These are phyloP conservation scores for Lumbricus terrestris DNA, from an alignment of 2,888 invertebrate species.

Conservation along the genomic window DNA sequence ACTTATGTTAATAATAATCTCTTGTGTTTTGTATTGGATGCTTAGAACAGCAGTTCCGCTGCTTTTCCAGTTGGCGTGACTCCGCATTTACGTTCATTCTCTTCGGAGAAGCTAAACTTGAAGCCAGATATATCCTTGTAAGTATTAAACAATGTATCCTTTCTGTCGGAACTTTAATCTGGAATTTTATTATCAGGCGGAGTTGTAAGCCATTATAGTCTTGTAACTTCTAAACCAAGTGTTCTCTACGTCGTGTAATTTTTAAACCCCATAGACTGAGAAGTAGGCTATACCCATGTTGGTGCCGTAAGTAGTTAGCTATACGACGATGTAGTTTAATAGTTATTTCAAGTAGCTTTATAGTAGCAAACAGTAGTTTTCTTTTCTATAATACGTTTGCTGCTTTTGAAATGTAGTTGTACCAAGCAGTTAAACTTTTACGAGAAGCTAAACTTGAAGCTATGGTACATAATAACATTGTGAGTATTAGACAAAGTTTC, in stretches of 20 bases:
- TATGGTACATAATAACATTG: no score
- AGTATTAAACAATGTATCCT: background rate
- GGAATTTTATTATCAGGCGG: background rate
- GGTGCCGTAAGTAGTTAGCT: no score
- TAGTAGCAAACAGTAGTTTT: no score
- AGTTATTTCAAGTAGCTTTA: no score
- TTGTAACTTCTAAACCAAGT: background rate
- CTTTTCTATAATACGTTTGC: no score
- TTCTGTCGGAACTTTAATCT: background rate
- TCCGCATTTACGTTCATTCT: slow-evolving; percentile 21
- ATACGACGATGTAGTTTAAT: no score
- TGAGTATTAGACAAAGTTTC: no score
- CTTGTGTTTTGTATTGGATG: background rate
- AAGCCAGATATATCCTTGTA: slow-evolving; percentile 22
- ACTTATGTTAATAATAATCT: background rate
- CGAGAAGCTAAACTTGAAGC: no score
- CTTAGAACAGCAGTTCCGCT: slow-evolving; percentile 23
- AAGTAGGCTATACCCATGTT: no score
- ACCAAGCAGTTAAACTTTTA: no score
- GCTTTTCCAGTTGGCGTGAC: slow-evolving; percentile 23
- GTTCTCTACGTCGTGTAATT: background rate
- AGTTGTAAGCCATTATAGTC: background rate
- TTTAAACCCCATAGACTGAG: background rate
- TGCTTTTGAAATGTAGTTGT: no score
- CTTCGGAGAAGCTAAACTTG: slow-evolving; percentile 19